phyloP scores from a whole-genome alignment of 2,797 vertebrate species.

The Lophura swinhoii region DNA sequence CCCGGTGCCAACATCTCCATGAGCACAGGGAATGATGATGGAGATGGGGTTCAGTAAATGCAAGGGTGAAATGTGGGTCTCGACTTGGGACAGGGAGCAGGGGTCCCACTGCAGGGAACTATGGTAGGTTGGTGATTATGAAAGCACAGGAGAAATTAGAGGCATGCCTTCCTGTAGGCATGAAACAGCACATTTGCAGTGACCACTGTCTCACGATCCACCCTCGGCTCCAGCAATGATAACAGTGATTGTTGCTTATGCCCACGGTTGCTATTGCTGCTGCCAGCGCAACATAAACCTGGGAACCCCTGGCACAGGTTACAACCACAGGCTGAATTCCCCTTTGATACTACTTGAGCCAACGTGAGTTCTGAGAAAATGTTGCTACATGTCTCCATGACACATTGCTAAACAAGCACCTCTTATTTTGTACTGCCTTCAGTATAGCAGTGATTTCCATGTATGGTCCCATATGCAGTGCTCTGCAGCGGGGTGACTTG shows the following conservation, averaged over 20 bases:
- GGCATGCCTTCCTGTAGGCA: background rate
- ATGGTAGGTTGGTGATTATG: background rate
- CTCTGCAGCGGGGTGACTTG: background rate
- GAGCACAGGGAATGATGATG: background rate
- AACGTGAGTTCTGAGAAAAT: constrained; percentile 50
- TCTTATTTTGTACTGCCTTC: background rate
- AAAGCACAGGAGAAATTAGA: background rate
- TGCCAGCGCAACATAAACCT: background rate
- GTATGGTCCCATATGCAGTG: background rate
- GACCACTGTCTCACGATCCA: background rate
- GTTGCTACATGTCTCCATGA: constrained; percentile 9
- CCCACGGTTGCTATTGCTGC: background rate
- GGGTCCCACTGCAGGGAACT: background rate
- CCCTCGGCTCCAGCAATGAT: background rate
- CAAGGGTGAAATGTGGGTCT: background rate
- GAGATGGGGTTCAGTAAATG: background rate
- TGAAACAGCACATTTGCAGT: background rate
- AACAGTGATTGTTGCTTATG: background rate
- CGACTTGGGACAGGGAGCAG: background rate
- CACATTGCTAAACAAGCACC: background rate
- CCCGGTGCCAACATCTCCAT: background rate
- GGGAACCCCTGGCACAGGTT: constrained; percentile 25
- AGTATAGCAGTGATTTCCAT: background rate
- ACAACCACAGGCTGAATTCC: constrained; percentile 34
- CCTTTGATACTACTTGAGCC: constrained; percentile 28